Percentiles rank a stretch among this genome's conserved stretches.
Conservation (phyloP, 2,888 invertebrate species). For the Megaustenia siamemsis region DNA sequence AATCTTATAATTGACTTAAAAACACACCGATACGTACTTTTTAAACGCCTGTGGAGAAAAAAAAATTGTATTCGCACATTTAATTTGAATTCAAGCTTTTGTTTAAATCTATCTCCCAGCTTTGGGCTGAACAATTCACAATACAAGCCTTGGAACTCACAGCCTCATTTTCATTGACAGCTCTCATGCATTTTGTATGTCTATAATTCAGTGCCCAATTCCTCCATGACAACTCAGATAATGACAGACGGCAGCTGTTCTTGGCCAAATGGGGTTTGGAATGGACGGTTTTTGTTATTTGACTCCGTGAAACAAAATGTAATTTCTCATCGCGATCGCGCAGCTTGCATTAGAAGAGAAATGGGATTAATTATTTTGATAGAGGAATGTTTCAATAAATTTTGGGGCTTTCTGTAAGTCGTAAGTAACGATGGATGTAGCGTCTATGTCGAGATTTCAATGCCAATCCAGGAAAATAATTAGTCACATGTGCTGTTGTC, state of each 20-base stretch:
- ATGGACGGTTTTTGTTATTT: not conserved
- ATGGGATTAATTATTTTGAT: not conserved
- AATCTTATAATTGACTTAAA: not conserved
- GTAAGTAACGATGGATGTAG: too few species aligned
- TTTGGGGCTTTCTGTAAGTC: too few species aligned
- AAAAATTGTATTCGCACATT: not conserved
- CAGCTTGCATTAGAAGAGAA: slow-evolving; percentile 9
- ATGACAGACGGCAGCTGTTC: not conserved
- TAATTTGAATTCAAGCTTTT: not conserved
- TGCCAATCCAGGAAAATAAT: too few species aligned
- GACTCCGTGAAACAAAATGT: not conserved
- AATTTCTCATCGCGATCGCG: not conserved
- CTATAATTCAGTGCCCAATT: not conserved
- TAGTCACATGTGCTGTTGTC: too few species aligned
- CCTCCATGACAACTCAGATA: not conserved
- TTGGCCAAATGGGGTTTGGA: not conserved
- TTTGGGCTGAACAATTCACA: not conserved
- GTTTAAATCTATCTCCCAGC: not conserved
- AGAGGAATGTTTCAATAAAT: not conserved
- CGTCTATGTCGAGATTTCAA: too few species aligned
- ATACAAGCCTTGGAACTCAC: not conserved
- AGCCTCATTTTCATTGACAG: not conserved
- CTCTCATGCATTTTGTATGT: slow-evolving; percentile 1
- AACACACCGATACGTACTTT: not conserved
- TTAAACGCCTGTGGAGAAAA: not conserved